Evolutionary conservation across 2,797 vertebrate genomes (phyloP).

Genomic region (Parotocinclus haroldoi): DNA sequence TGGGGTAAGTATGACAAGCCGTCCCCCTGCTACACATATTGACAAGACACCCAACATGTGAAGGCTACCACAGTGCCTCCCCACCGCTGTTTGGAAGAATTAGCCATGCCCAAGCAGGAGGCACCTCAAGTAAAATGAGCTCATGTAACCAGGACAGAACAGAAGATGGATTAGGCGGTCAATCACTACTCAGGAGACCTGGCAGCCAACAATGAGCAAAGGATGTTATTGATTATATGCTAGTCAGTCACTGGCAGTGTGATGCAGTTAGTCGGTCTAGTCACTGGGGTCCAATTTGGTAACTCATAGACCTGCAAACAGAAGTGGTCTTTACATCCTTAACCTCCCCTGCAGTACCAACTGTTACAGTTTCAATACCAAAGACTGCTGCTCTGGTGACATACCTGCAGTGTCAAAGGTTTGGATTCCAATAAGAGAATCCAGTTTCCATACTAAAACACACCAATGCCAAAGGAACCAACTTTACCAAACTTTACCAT

Average conservation of each 20-base stretch:
- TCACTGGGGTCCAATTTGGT: neutral
- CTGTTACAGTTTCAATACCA: too few relatives aligned
- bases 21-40: too few relatives aligned
- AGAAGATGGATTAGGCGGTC: constrained; percentile 46
- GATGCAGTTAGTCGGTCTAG: constrained; percentile 11
- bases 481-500: too few relatives aligned
- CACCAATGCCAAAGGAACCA: too few relatives aligned
- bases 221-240: constrained; percentile 49
- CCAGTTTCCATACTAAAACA: too few relatives aligned
- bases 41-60: neutral
- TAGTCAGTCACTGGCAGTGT: constrained; percentile 31
- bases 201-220: constrained; percentile 12
- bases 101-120: constrained; percentile 35
- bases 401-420: too few relatives aligned
- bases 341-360: too few relatives aligned
- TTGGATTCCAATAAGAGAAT: too few relatives aligned
- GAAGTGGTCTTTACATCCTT: too few relatives aligned
- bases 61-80: constrained; percentile 17
- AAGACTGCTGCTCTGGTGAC: too few relatives aligned
- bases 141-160: constrained; percentile 27
- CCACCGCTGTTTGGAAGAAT: constrained; percentile 24
- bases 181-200: constrained; percentile 34
- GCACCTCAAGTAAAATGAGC: constrained; percentile 32
- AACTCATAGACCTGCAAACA: too few relatives aligned
- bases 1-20: too few relatives aligned